Base-by-base conservation (phyloP, 1,140 invertebrate species). In the Coelopa frigida region DNA sequence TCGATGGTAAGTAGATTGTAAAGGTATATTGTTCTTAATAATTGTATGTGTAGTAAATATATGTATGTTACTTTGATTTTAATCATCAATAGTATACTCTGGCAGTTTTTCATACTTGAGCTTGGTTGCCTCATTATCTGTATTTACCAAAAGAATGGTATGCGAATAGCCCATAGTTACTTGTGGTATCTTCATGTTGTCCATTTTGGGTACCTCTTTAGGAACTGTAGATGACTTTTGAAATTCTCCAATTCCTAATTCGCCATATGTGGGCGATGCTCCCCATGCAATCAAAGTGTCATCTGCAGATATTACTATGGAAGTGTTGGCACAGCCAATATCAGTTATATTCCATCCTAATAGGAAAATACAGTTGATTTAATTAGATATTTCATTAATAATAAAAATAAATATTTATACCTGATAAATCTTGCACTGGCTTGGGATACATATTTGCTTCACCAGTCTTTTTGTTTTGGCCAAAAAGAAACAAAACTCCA, bases 361-460 rank as follows among this genome's bases (percentile, higher is more conserved):
- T 54, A 53, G 32, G 15, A 46, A 20, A 14, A 32, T n/a, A 2
- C 38, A 33, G n/a, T 24, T 20, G 32, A 40, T 26, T 22, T 32
- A 31, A 41, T 33, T 10, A 31, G 11, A 31, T 31, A 21, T 27
- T 20, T 22, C 22, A 22, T 17, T 15, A n/a, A 10, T 37, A 37
- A 6, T 29, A 17, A n/a, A 7, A 37, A 50, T 4, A 36, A n/a
- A 11, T 15, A 12, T 10, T 54, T 57, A 55, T 52, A 73, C 75
- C 90, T 52, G 82, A 81, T 2, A 96, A 71, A 73, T 96, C 92
- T 56, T 89, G 88, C 3, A 96, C 84, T 5, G 90, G 88, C 69
- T 96, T 95, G 0, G 92, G 92, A 67, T 96, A 96, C 92, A 96
- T 95, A 54, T 91, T 92, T 1, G 91, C 92, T 64, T 95, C 91